A percentile compares a stretch with the other conserved stretches of the same genome.
Evolutionary conservation across 2,797 vertebrate genomes (phyloP).

Genomic region (Diplodus sargus): DNA sequence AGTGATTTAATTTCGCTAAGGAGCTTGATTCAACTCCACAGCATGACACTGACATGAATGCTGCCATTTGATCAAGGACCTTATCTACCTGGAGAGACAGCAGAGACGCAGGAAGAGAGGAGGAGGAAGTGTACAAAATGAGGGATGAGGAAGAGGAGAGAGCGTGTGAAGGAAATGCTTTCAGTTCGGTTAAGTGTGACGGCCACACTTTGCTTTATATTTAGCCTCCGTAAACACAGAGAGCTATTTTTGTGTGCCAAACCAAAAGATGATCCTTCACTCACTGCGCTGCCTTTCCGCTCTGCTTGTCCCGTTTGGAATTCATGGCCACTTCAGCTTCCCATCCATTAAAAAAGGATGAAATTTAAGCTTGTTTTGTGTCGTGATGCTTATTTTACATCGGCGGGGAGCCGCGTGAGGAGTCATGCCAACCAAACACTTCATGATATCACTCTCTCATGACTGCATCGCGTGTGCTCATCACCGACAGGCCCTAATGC

Average conservation of each 20-base stretch:
- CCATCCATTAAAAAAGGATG: neutral
- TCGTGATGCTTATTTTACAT: slow-evolving; percentile 12
- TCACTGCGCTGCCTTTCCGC: slow-evolving; percentile 15
- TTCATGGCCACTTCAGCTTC: slow-evolving; percentile 26
- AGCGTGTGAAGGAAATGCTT: slow-evolving; percentile 45
- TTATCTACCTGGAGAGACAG: slow-evolving; percentile 64
- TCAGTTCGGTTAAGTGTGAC: slow-evolving; percentile 59
- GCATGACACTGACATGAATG: slow-evolving; percentile 67
- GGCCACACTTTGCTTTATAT: slow-evolving; percentile 61
- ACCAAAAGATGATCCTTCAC: slow-evolving; percentile 31
- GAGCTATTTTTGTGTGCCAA: slow-evolving; percentile 58
- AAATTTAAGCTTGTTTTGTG: slow-evolving; percentile 22
- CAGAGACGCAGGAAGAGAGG: slow-evolving; percentile 22
- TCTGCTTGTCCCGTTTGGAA: slow-evolving; percentile 7
- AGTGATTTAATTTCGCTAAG: slow-evolving; percentile 54
- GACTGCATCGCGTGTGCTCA: slow-evolving; percentile 48
- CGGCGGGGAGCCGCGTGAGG: neutral
- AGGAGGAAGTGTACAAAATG: neutral
- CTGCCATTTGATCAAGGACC: slow-evolving; percentile 71
- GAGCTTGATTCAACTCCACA: slow-evolving; percentile 53
- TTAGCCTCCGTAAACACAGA: slow-evolving; percentile 57
- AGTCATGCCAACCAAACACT: slow-evolving; percentile 36
- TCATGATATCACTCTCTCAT: slow-evolving; percentile 59
- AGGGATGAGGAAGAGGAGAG: slow-evolving; percentile 18
- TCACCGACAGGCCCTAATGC: slow-evolving; percentile 46